Base-by-base conservation (phyloP, 2,888 invertebrate species). In the Zaprionus lineosus region DNA sequence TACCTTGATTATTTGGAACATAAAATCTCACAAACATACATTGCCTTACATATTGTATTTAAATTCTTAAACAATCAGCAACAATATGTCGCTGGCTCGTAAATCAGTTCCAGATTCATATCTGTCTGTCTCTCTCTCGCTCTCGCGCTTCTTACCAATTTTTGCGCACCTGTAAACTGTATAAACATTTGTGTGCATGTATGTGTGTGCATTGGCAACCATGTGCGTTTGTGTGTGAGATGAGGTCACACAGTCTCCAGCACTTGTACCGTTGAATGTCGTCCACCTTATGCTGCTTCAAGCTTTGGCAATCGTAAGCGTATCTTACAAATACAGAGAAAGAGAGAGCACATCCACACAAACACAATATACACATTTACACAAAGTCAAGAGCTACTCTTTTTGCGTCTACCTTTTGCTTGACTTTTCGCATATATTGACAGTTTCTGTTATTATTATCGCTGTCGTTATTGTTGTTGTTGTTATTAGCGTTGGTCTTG, bases 281-380 rank as follows among this genome's bases (percentile, higher is more conserved):
- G 75, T 78, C 76, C 55, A 78, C 79, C 71, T 82, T 67, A 65
- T 61, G 52, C 65, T 46, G 18, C 31, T 41, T 11, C 14, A 53
- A 70, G 66, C 63, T 77, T 53, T 46, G 52, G 55, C 60, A 71
- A 76, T 74, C 68, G 81, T 74, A 66, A 82, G 74, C 66, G 57
- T 70, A 57, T 62, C 69, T 74, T 69, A 61, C 41, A 61, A 52
- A 37, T 14, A 48, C 16, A 43, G 16, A 39, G 3, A 39, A n/a
- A n/a, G n/a, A n/a, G n/a, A n/a, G n/a, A n/a, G n/a, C n/a, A 24
- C 24, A 24, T 24, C 2, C 36, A 36, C 24, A 31, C 5, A 36
- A 36, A 11, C 14, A 34, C 26, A 29, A 46, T 11, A 34, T 29
- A 37, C 12, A 31, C 9, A 15, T 2, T 16, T 14, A 34, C 5